Conservation (phyloP, 2,113 vertebrate species). For the Pedetes capensis region DNA sequence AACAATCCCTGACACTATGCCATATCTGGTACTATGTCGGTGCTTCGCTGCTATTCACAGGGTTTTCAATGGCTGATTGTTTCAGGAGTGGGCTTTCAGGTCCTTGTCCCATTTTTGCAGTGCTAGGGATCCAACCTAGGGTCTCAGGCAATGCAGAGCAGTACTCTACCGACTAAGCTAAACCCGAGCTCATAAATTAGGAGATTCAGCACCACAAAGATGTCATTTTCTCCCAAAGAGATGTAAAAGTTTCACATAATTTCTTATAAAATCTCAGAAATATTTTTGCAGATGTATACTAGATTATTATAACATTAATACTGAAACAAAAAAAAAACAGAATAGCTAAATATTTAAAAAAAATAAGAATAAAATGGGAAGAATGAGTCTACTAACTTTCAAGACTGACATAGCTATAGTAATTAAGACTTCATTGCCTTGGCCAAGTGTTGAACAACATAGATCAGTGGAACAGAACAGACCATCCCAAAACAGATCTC, state of each 20-base stretch:
- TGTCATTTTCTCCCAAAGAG: neutral
- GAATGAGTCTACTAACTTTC: neutral
- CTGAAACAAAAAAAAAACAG: neutral
- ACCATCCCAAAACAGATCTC: neutral
- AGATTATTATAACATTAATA: neutral
- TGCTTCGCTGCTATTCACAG: too few relatives aligned
- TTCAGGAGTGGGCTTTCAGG: too few relatives aligned
- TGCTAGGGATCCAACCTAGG: too few relatives aligned
- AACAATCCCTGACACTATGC: too few relatives aligned
- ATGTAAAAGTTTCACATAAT: neutral
- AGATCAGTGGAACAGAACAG: too few relatives aligned
- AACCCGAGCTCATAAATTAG: neutral
- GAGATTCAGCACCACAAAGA: neutral
- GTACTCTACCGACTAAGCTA: too few relatives aligned
- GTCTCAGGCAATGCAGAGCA: too few relatives aligned
- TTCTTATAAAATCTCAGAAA: neutral
- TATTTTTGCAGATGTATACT: neutral
- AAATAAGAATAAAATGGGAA: neutral
- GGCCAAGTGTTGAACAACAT: too few relatives aligned
- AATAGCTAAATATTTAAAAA: neutral
- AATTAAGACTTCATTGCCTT: neutral
- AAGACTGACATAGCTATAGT: neutral
- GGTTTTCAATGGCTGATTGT: too few relatives aligned
- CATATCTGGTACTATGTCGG: too few relatives aligned
- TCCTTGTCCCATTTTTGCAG: too few relatives aligned